Percentiles rank a stretch among this genome's conserved stretches.
Conservation (phyloP, 2,113 vertebrate species). For the Athene cunicularia region DNA sequence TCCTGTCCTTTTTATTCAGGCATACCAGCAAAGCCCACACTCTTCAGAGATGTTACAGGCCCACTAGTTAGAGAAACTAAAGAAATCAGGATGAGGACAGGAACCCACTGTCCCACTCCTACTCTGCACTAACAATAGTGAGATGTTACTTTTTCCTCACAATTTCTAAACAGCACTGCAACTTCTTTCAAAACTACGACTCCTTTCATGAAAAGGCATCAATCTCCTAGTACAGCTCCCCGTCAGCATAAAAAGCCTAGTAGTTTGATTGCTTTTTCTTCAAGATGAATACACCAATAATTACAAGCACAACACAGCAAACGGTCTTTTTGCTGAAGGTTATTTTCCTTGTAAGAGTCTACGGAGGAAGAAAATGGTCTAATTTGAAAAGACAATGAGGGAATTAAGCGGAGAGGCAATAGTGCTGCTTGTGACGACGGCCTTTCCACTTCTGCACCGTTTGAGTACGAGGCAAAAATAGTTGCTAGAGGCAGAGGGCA, state of each 20-base stretch:
- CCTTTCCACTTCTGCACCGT: background rate
- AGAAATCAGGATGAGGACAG: background rate
- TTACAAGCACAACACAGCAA: background rate
- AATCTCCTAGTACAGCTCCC: background rate
- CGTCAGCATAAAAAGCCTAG: background rate
- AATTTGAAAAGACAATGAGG: background rate
- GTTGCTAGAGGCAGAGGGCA: slow-evolving; percentile 61
- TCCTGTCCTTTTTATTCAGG: background rate
- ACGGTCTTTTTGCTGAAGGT: background rate
- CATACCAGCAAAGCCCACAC: rapidly evolving
- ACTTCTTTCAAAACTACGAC: background rate
- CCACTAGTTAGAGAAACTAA: background rate
- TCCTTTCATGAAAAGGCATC: background rate
- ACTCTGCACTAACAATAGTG: rapidly evolving
- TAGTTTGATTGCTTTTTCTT: background rate
- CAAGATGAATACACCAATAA: background rate
- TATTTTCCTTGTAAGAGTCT: background rate
- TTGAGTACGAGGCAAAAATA: slow-evolving; percentile 6
- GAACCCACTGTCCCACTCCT: background rate
- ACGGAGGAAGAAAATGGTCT: background rate
- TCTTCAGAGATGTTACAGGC: background rate
- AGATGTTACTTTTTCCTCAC: background rate
- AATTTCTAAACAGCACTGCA: background rate
- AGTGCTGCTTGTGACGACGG: background rate
- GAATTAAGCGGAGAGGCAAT: background rate